Evolutionary conservation across 2,113 vertebrate species (phyloP).

Genomic region (Leptocoma aspasia): DNA sequence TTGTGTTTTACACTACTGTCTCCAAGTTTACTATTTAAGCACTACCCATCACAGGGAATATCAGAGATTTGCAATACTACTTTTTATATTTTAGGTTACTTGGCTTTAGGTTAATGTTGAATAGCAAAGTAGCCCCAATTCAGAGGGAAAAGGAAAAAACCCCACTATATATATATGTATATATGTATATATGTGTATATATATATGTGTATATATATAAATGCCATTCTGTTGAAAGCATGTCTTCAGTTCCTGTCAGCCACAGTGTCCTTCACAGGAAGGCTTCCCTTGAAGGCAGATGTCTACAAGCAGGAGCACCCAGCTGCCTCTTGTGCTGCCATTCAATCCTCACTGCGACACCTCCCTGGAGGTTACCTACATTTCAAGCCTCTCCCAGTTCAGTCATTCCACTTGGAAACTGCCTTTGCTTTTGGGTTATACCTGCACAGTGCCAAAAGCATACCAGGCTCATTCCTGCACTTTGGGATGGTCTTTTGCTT

Average conservation of each 20-base stretch:
- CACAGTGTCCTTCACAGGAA: background rate
- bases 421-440: background rate
- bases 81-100: background rate
- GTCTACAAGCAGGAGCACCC: background rate
- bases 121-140: background rate
- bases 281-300: background rate
- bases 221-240: background rate
- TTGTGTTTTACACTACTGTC: background rate
- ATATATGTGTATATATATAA: background rate
- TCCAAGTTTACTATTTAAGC: background rate
- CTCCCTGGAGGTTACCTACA: background rate
- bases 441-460: background rate
- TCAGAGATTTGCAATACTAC: background rate
- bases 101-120: background rate
- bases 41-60: background rate
- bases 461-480: background rate
- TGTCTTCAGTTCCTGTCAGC: background rate
- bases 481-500: background rate
- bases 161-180: too few relatives aligned
- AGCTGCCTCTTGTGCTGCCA: background rate
- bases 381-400: background rate
- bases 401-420: background rate
- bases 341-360: background rate
- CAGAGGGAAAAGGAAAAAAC: rapidly evolving
- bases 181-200: background rate